Evolutionary conservation across 2,113 vertebrate species (phyloP), one percentile per base, ranked within the genome.

Genomic region (Larimichthys polyactis): DNA sequence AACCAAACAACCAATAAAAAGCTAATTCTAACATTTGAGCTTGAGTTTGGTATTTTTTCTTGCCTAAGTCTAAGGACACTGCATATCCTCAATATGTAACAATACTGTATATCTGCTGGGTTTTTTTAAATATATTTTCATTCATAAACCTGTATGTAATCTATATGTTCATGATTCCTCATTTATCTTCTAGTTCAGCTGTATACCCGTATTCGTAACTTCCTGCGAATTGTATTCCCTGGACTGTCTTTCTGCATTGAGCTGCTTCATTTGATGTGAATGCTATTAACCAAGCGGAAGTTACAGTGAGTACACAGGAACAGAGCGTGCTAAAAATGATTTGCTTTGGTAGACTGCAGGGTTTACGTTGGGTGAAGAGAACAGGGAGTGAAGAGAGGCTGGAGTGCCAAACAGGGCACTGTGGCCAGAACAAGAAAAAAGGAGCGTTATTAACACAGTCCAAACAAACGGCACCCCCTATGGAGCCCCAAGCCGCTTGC

Each of bases 401-500:
- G 32, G 32, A 60, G 40, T 43, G 60, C 49, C 40, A 80, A 75
- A 78, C 27, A 24, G 67, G 58, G 32, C 48, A 29, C 54, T 36
- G 55, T 63, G 83, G 75, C 82, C 60, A 67, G 40, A 78, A 72
- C 19, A 69, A 72, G 64, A 84, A 66, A 82, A 87, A 87, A 78
- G 70, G n/a, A 79, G 77, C 12, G 55, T 74, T 78, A 81, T 86
- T 87, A 87, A 77, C 67, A 68, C 71, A 73, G 55, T 82, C 62
- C 83, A 89, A 90, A 87, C 81, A 88, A 76, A 78, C 66, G 24
- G 44, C 71, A 71, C 51, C 86, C 85, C 83, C 89, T 64, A 63
- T 29, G 54, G 89, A 86, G 78, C 62, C 88, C 73, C 86, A 49
- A 67, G 79, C 63, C 58, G 40, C 71, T 78, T 46, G 54, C 76